phyloP scores from a whole-genome alignment of 2,888 invertebrate species.

The Acleris literana region DNA sequence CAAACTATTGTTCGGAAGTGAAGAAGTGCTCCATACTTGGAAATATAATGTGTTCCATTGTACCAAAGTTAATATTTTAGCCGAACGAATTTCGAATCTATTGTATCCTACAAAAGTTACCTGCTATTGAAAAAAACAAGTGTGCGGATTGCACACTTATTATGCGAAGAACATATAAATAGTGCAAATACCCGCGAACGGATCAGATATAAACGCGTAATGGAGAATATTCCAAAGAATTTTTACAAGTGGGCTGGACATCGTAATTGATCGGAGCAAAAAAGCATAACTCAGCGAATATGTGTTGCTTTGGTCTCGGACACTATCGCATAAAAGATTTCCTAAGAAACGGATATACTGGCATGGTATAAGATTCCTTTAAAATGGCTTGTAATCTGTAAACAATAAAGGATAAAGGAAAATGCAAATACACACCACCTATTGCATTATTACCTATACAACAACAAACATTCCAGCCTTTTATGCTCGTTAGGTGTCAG shows the following conservation, averaged over 20 bases:
- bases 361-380: neutral
- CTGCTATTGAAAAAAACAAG: conserved; percentile 70
- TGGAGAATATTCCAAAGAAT: conserved; percentile 52
- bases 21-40: conserved; percentile 78
- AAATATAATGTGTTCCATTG: conserved; percentile 80
- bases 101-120: conserved; percentile 73
- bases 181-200: conserved; percentile 61
- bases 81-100: conserved; percentile 72
- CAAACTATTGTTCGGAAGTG: conserved; percentile 80
- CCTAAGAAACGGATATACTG: conserved; percentile 11
- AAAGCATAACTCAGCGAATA: conserved; percentile 40
- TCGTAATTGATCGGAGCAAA: conserved; percentile 69
- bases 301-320: conserved; percentile 4
- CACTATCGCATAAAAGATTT: conserved; percentile 8
- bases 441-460: neutral
- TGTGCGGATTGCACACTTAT: conserved; percentile 71
- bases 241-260: conserved; percentile 66
- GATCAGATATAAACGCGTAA: conserved; percentile 57
- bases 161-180: conserved; percentile 60
- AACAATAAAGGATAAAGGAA: conserved; percentile 12
- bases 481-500: too few relatives aligned
- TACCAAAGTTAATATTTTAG: conserved; percentile 81
- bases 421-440: neutral
- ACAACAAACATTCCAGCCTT: too few relatives aligned
- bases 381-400: neutral